Conservation (phyloP, 2,888 invertebrate genomes). For the Miltochrista miniata region DNA sequence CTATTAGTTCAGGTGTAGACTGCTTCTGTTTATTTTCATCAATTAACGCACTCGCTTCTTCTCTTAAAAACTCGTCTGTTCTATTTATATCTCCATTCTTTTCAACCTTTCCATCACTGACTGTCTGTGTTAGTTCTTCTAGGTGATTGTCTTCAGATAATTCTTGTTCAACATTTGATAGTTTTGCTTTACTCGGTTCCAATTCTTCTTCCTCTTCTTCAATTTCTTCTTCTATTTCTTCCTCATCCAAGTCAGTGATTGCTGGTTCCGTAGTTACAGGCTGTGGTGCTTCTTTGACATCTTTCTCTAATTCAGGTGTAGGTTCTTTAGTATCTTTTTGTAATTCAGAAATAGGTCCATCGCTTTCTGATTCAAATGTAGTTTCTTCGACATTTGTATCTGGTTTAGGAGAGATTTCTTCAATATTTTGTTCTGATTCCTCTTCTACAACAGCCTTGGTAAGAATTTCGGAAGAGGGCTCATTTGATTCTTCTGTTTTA, state of each 20-base stretch:
- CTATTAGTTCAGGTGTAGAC: constrained; percentile 64
- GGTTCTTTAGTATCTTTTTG: constrained; percentile 13
- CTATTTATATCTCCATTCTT: constrained; percentile 51
- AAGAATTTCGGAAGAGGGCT: constrained; percentile 12
- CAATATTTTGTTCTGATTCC: constrained; percentile 8
- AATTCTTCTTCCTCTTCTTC: constrained; percentile 18
- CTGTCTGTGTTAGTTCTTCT: constrained; percentile 40
- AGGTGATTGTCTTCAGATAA: constrained; percentile 16
- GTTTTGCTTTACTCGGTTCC: constrained; percentile 12
- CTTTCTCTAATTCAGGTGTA: constrained; percentile 10
- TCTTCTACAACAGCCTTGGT: constrained; percentile 9
- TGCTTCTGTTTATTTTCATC: constrained; percentile 51
- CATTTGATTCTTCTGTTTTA: constrained; percentile 14
- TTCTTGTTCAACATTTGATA: constrained; percentile 16
- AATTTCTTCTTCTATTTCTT: not conserved
- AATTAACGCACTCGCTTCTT: constrained; percentile 41
- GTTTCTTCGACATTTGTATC: constrained; percentile 13
- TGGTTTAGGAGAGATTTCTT: not conserved
- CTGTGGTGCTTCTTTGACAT: constrained; percentile 10
- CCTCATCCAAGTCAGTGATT: not conserved
- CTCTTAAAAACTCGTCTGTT: constrained; percentile 60
- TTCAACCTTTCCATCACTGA: constrained; percentile 40
- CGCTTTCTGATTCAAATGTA: constrained; percentile 8
- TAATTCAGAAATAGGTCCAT: constrained; percentile 9
- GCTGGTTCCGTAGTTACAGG: constrained; percentile 4